Base-by-base conservation (phyloP, 23 tunicate species). In the Diplosoma virens region DNA sequence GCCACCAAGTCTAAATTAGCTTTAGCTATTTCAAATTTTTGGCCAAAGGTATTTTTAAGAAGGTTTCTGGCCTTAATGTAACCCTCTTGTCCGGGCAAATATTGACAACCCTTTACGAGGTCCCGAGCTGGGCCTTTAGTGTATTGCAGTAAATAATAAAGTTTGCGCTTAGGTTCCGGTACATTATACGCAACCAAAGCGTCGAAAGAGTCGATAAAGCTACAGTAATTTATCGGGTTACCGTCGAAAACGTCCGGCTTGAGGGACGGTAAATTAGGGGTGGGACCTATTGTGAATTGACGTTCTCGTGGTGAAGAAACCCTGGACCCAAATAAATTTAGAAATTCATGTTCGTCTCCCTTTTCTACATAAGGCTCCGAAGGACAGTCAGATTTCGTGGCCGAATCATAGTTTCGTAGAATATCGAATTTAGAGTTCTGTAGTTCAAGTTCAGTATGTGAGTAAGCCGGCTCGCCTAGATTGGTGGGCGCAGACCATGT, bases 61-160 rank as follows among this genome's bases (percentile, higher is more conserved):
- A 73, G 23, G 4, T 73, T n/a, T 33, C 64, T 48, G n/a, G 64
- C 65, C 32, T 1, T 25, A 32, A 26, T 6, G 64, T 73, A 73
- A 27, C 78, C 78, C 28, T 47, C 28, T 5, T 73, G 64, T 4
- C 23, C 23, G 24, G 78, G 78, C 78, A 73, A 47, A 37, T 73
- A 52, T 37, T 48, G 78, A 6, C 78, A 73, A 3, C 78, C 64
- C 61, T 48, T 47, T 22, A 69, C 75, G 58, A 69, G 22, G 3
- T 58, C 55, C 22, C 36, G 53, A 7, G 75, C 75, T 18, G 75
- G 7, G 9, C 75, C 75, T n/a, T 22, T 34, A 11, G 75, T 69
- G 55, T 35, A 69, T 14, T 69, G 55, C 75, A 69, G 55, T 14
- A 69, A 36, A 41, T 34, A 69, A 69, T 23, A 69, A 58, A 69